These are phyloP conservation scores for Vulpes ferrilata DNA, from an alignment of 2,113 vertebrate species.

Conservation along the genomic window DNA sequence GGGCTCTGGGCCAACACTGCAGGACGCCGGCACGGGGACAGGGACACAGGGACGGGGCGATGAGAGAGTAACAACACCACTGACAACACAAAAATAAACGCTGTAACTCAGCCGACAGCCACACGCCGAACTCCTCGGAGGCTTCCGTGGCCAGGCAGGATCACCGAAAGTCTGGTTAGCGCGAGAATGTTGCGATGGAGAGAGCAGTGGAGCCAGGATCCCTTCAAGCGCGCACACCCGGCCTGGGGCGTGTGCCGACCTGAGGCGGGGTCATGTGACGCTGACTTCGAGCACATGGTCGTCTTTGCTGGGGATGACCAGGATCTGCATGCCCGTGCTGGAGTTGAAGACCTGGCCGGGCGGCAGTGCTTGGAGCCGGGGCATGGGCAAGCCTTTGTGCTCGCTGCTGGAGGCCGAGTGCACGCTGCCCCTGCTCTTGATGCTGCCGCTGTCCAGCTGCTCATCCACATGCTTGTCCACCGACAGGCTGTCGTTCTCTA, in stretches of 20 bases:
- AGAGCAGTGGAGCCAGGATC: constrained; percentile 76
- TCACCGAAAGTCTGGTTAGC: constrained; percentile 74
- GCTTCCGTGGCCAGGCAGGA: constrained; percentile 77
- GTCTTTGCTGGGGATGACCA: constrained; percentile 95
- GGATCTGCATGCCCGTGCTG: constrained; percentile 92
- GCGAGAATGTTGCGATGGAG: constrained; percentile 76
- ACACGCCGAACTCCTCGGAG: constrained; percentile 76
- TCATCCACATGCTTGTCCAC: constrained; percentile 95
- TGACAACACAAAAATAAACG: constrained; percentile 75
- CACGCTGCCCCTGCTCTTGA: constrained; percentile 92
- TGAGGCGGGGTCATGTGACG: constrained; percentile 91
- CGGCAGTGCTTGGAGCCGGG: constrained; percentile 94
- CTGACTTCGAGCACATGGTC: constrained; percentile 98
- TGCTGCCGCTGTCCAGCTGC: constrained; percentile 92
- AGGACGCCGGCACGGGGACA: neutral
- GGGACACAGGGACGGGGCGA: constrained; percentile 32
- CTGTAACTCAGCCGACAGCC: constrained; percentile 81
- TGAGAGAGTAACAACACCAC: constrained; percentile 72
- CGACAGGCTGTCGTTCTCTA: constrained; percentile 96
- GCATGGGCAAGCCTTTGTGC: constrained; percentile 95
- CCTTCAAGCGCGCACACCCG: constrained; percentile 83
- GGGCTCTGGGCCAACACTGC: neutral
- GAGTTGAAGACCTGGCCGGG: constrained; percentile 96
- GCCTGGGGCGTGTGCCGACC: constrained; percentile 49
- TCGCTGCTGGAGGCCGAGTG: constrained; percentile 89